phyloP scores from a whole-genome alignment of 2,797 vertebrate species.

The Pyrocephalus nanus region DNA sequence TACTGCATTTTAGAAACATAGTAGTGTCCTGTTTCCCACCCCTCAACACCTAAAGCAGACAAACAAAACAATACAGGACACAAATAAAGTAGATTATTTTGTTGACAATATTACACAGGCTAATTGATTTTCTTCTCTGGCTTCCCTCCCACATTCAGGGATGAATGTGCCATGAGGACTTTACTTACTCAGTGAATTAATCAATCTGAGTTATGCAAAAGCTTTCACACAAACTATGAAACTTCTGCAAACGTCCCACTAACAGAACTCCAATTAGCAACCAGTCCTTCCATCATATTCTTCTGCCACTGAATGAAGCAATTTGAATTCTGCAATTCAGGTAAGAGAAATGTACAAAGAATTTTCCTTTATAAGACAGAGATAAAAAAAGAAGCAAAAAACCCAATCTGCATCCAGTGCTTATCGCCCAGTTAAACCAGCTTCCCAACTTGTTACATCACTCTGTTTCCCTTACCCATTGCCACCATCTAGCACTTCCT shows the following conservation, averaged over 20 bases:
- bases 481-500: neutral
- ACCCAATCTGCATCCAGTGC: accelerated
- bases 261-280: neutral
- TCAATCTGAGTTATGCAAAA: neutral
- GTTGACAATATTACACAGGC: neutral
- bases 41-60: neutral
- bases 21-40: neutral
- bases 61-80: neutral
- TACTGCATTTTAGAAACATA: neutral
- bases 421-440: neutral
- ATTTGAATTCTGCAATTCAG: neutral
- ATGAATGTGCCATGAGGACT: conserved; percentile 20
- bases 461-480: neutral
- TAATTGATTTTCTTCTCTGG: neutral
- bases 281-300: neutral
- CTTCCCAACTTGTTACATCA: neutral
- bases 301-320: neutral
- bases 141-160: neutral
- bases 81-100: neutral
- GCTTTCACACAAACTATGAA: conserved; percentile 11
- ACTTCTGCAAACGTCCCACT: conserved; percentile 27
- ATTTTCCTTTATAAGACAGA: neutral
- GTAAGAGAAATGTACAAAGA: neutral
- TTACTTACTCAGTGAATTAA: conserved; percentile 61
- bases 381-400: neutral